A percentile compares a stretch with the other conserved stretches of the same genome.
These are phyloP conservation scores for Agrotis clavis DNA, from an alignment of 2,888 invertebrate genomes.

Conservation along the genomic window DNA sequence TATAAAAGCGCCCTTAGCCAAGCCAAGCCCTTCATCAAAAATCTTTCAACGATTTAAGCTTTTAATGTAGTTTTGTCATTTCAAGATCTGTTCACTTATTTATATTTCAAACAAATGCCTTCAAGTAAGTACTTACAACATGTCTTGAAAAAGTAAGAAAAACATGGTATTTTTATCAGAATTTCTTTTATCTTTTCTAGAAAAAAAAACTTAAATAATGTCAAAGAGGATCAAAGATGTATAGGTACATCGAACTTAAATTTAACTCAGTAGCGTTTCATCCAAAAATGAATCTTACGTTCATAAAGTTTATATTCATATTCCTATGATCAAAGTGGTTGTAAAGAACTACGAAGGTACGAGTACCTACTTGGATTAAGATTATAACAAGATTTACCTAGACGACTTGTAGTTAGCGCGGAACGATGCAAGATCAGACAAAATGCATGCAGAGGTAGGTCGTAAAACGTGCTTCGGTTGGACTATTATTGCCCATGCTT, in stretches of 20 bases:
- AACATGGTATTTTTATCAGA: too few species aligned
- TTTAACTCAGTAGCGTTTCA: too few species aligned
- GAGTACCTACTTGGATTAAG: neutral
- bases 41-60: neutral
- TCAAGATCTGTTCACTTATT: neutral
- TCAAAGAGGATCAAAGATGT: neutral
- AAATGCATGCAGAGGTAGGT: slow-evolving; percentile 22
- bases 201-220: too few species aligned
- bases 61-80: neutral
- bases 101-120: neutral
- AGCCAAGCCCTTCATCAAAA: too few species aligned
- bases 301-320: too few species aligned
- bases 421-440: slow-evolving; percentile 6
- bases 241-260: too few species aligned
- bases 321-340: too few species aligned
- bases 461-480: slow-evolving; percentile 33
- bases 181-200: neutral
- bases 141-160: neutral
- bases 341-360: too few species aligned
- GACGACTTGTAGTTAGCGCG: neutral
- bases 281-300: too few species aligned
- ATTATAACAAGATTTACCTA: neutral
- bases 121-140: neutral
- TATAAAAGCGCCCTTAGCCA: too few species aligned
- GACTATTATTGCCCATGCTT: slow-evolving; percentile 20